Percentiles rank a stretch among this genome's conserved stretches.
phyloP scores from a whole-genome alignment of 2,888 invertebrate genomes.

The Eupithecia insigniata region DNA sequence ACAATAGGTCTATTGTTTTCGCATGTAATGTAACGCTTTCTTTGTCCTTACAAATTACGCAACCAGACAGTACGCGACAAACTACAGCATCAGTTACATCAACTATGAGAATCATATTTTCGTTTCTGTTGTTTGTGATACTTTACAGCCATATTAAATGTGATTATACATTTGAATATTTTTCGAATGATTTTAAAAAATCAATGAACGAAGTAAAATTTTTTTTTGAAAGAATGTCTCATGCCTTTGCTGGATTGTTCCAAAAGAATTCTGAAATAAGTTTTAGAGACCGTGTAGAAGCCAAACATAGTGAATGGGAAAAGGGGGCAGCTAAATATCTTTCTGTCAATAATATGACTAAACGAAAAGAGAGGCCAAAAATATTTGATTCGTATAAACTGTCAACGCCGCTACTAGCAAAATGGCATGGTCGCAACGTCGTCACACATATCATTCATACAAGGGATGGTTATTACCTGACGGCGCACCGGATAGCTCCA shows the following conservation, averaged over 20 bases:
- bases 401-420: conserved; percentile 63
- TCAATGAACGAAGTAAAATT: background rate
- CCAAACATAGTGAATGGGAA: background rate
- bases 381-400: conserved; percentile 33
- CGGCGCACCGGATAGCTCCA: conserved; percentile 57
- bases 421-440: conserved; percentile 58
- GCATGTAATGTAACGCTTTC: conserved; percentile 21
- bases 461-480: conserved; percentile 66
- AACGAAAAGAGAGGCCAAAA: background rate
- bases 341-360: background rate
- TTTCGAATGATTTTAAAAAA: background rate
- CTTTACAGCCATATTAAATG: conserved; percentile 8
- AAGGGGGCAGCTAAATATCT: background rate
- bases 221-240: background rate
- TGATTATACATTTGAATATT: background rate
- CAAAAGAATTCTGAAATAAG: background rate
- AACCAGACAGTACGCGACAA: conserved; percentile 12
- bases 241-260: background rate
- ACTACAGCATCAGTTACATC: conserved; percentile 5
- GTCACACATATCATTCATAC: conserved; percentile 66
- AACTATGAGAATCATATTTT: conserved; percentile 18
- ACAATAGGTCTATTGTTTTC: conserved; percentile 26
- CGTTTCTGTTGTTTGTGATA: conserved; percentile 12
- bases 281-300: background rate
- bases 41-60: background rate